phyloP scores from a whole-genome alignment of 2,113 vertebrate species.

The Hiodon tergisus region DNA sequence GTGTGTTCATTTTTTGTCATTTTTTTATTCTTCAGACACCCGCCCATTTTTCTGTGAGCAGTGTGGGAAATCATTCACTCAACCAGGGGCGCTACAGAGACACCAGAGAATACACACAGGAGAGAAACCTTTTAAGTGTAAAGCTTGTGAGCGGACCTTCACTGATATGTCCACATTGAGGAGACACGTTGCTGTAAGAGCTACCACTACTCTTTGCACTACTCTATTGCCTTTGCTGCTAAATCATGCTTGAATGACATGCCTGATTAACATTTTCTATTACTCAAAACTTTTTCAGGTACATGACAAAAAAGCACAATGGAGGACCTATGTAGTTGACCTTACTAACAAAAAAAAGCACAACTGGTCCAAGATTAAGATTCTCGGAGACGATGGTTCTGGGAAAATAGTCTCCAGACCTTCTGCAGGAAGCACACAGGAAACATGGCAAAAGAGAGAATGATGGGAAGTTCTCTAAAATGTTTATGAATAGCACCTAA shows the following conservation, averaged over 20 bases:
- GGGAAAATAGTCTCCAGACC: background rate
- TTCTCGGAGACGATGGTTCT: background rate
- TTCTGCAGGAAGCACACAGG: slow-evolving; percentile 2
- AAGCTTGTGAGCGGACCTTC: slow-evolving; percentile 52
- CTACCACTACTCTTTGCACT: background rate
- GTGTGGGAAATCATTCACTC: slow-evolving; percentile 55
- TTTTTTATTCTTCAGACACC: slow-evolving; percentile 34
- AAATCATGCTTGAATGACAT: background rate
- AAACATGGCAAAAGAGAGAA: background rate
- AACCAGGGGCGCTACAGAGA: slow-evolving; percentile 54
- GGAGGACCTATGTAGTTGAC: slow-evolving; percentile 57
- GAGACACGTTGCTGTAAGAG: slow-evolving; percentile 46
- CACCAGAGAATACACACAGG: slow-evolving; percentile 58
- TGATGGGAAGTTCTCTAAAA: no score
- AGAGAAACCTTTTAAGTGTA: slow-evolving; percentile 54
- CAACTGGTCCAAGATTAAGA: slow-evolving; percentile 58
- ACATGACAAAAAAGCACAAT: slow-evolving; percentile 53
- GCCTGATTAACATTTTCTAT: background rate
- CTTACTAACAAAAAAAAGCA: slow-evolving; percentile 54
- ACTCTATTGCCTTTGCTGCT: background rate
- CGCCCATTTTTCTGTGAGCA: slow-evolving; percentile 57
- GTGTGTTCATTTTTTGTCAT: background rate
- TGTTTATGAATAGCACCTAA: no score
- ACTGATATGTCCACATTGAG: slow-evolving; percentile 56
- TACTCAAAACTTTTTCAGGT: slow-evolving; percentile 28